Percentiles rank a stretch among this genome's conserved stretches.
phyloP scores from a whole-genome alignment of 2,888 invertebrate genomes.

The Phengaris arion region DNA sequence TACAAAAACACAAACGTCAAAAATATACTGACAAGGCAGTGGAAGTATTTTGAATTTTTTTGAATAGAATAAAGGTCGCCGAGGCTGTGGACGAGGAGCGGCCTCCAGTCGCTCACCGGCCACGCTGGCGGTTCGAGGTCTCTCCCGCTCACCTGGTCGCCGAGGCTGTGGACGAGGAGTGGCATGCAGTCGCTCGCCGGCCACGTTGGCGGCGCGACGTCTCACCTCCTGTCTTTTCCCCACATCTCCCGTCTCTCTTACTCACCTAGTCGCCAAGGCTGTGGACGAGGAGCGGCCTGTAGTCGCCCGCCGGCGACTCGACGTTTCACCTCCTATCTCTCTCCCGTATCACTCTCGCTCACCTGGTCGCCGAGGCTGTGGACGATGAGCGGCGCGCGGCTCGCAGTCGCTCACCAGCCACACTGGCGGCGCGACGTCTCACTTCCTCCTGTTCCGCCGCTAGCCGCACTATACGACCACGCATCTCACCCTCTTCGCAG shows the following conservation, averaged over 20 bases:
- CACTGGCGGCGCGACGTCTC: slow-evolving; percentile 76
- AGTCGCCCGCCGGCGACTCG: slow-evolving; percentile 66
- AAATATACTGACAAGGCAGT: no score
- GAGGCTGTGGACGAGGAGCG: no score
- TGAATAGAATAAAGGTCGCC: no score
- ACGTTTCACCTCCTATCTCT: slow-evolving; percentile 77
- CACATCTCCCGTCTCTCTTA: neutral
- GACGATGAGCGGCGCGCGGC: slow-evolving; percentile 74
- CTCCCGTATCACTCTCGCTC: neutral
- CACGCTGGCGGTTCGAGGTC: slow-evolving; percentile 46
- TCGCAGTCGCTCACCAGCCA: slow-evolving; percentile 66
- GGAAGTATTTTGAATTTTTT: no score
- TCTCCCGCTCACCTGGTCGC: slow-evolving; percentile 41
- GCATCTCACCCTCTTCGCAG: slow-evolving; percentile 96
- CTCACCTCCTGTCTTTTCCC: slow-evolving; percentile 56
- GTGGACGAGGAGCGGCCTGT: slow-evolving; percentile 71
- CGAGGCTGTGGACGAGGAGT: no score
- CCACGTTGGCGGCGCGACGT: slow-evolving; percentile 62
- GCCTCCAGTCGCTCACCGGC: slow-evolving; percentile 39
- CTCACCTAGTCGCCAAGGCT: slow-evolving; percentile 61
- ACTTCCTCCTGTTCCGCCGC: slow-evolving; percentile 91
- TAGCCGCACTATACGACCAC: slow-evolving; percentile 92
- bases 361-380: slow-evolving; percentile 64
- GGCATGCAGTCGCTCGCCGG: slow-evolving; percentile 44
- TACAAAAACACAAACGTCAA: no score